These are phyloP conservation scores for Sialis fuliginosa DNA, from an alignment of 2,888 invertebrate species.

Conservation along the genomic window DNA sequence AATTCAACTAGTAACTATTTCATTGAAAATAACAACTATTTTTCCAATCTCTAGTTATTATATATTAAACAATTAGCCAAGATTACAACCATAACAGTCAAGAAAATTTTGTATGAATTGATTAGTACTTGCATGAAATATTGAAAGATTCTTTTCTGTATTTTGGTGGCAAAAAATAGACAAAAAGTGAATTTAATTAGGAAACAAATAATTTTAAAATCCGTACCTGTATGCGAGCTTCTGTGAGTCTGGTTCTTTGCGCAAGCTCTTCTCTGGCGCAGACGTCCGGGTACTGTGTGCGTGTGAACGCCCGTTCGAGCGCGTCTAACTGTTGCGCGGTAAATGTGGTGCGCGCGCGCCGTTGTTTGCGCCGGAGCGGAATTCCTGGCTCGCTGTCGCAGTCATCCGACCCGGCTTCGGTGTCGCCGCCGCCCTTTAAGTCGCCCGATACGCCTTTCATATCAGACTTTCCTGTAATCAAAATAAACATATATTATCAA, in stretches of 20 bases:
- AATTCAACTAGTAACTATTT: too few relatives aligned
- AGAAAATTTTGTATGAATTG: too few relatives aligned
- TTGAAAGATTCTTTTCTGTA: too few relatives aligned
- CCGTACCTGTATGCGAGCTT: constrained; percentile 77
- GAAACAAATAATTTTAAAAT: not conserved
- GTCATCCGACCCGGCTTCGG: constrained; percentile 38
- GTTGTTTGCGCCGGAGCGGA: constrained; percentile 74
- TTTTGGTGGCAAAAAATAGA: too few relatives aligned
- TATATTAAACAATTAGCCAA: too few relatives aligned
- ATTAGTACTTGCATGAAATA: too few relatives aligned
- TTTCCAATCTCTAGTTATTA: too few relatives aligned
- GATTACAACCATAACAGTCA: too few relatives aligned
- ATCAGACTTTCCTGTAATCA: constrained; percentile 18
- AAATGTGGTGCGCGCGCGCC: constrained; percentile 85
- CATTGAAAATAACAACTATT: too few relatives aligned
- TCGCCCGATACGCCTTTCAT: constrained; percentile 9
- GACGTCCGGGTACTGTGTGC: constrained; percentile 91
- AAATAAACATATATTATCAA: not conserved
- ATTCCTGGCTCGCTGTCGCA: constrained; percentile 85
- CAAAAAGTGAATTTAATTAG: not conserved
- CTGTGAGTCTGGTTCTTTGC: constrained; percentile 76
- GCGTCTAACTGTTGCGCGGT: constrained; percentile 85
- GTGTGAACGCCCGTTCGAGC: constrained; percentile 76
- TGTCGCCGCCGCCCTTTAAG: constrained; percentile 15
- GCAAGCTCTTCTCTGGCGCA: constrained; percentile 87